Base-by-base conservation (phyloP, 2,888 invertebrate species). In the Heteromyza rotundicornis region DNA sequence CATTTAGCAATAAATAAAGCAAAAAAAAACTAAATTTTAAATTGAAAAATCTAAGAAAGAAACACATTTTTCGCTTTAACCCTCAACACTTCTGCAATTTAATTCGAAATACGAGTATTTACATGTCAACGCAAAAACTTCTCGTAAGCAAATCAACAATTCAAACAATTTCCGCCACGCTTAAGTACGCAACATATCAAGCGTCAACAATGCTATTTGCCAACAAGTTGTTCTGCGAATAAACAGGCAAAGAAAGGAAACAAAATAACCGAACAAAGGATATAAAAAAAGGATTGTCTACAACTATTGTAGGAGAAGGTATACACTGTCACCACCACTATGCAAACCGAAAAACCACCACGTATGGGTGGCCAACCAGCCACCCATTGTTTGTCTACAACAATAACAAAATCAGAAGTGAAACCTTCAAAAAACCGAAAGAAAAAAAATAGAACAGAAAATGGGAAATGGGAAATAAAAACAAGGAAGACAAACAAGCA, bases 381-480 rank as follows among this genome's bases (percentile, higher is more conserved):
- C n/a, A n/a, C 10, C 20, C 20, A 19, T 20, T 20, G 14, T 20
- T 47, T 47, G 47, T 47, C 47, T 47, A 20, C 14, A 36, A 55
- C 36, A 55, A 55, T 40, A 55, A 55, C 17, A 35, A 32, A 32
- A 32, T 27, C 36, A 36, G 22, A 40, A 55, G 7, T 14, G 36
- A 55, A 55, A 20, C 27, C 19, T 17, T 17, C 2, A 17, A 8
- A 17, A 49, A 32, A 32, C 17, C 16, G 23, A n/a, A 49, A 19
- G n/a, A 47, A 57, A 32, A 14, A 32, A 27, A 53, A 2, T 16
- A 23, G 27, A 23, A 47, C 56, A 49, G 16, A 49, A 7, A 47
- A 16, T 16, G 16, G 49, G 24, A 17, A 49, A 22, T 57, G 36
- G n/a, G n/a, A n/a, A n/a, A n/a, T n/a, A n/a, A n/a, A n/a, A n/a